phyloP scores from a whole-genome alignment of 2,113 vertebrate species.

The Dolichotis patagonum region DNA sequence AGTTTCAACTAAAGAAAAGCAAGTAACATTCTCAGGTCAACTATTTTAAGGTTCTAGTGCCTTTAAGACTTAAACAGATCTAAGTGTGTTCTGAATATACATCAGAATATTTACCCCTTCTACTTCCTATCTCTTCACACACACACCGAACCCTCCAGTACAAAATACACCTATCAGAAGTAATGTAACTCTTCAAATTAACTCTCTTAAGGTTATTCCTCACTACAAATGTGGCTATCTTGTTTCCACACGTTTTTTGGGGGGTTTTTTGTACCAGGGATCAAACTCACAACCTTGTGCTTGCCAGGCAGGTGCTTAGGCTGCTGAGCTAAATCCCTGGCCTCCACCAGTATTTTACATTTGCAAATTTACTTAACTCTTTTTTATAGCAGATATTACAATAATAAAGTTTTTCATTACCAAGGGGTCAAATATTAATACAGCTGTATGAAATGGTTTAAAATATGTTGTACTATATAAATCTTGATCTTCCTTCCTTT shows the following conservation, averaged over 20 bases:
- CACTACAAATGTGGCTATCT: neutral
- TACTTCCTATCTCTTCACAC: neutral
- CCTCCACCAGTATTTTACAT: conserved; percentile 1
- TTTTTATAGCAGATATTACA: neutral
- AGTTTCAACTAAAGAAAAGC: neutral
- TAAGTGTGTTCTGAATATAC: neutral
- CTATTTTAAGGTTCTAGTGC: neutral
- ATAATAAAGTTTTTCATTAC: neutral
- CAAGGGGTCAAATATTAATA: neutral
- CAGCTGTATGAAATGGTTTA: neutral
- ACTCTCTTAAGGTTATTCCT: neutral
- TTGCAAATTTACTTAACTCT: conserved; percentile 55
- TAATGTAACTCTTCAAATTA: neutral
- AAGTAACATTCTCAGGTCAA: neutral
- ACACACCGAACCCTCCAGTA: neutral
- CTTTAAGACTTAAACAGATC: neutral
- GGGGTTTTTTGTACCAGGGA: too few relatives aligned
- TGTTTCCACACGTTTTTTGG: neutral
- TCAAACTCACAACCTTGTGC: too few relatives aligned
- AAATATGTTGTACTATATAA: neutral
- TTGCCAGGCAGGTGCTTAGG: too few relatives aligned
- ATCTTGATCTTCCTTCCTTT: neutral
- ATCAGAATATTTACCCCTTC: neutral
- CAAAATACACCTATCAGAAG: neutral
- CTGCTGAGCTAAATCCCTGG: too few relatives aligned